Evolutionary conservation across 2,888 invertebrate species (phyloP).

Genomic region (Drosophila pseudotalamancana): DNA sequence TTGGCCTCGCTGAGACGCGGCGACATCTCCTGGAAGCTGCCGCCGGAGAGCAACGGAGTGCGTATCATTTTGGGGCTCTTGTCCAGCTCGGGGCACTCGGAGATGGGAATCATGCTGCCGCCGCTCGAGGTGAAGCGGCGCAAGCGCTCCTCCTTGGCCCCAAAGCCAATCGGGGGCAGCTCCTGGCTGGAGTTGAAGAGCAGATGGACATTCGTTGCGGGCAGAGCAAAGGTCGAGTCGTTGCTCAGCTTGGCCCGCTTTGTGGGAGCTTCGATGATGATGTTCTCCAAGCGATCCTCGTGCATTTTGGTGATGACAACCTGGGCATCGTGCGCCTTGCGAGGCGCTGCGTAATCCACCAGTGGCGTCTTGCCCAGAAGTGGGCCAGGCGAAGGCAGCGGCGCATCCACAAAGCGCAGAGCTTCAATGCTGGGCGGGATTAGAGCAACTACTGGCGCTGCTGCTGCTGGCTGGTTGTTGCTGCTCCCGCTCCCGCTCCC

Average conservation of each 20-base stretch:
- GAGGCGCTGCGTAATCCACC: constrained; percentile 87
- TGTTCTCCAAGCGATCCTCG: constrained; percentile 74
- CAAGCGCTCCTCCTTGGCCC: constrained; percentile 73
- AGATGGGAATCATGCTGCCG: constrained; percentile 87
- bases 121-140: constrained; percentile 83
- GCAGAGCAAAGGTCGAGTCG: constrained; percentile 16
- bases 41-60: constrained; percentile 92
- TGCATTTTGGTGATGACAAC: constrained; percentile 84
- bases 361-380: constrained; percentile 92
- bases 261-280: constrained; percentile 34
- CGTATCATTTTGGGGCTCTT: constrained; percentile 90
- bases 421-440: constrained; percentile 56
- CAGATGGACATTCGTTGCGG: constrained; percentile 41
- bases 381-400: constrained; percentile 93
- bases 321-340: constrained; percentile 77
- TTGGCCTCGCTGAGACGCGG: constrained; percentile 71
- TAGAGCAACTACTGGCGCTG: background rate
- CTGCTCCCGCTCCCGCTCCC: background rate
- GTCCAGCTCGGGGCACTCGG: constrained; percentile 86
- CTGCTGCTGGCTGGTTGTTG: constrained; percentile 2
- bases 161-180: constrained; percentile 59
- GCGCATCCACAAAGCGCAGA: constrained; percentile 86
- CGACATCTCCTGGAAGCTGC: constrained; percentile 87
- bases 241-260: constrained; percentile 67
- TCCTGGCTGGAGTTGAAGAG: constrained; percentile 44